Evolutionary conservation across 2,113 vertebrate species (phyloP), one percentile per base, ranked within the genome.

Genomic region (Xenotilapia longispinis): DNA sequence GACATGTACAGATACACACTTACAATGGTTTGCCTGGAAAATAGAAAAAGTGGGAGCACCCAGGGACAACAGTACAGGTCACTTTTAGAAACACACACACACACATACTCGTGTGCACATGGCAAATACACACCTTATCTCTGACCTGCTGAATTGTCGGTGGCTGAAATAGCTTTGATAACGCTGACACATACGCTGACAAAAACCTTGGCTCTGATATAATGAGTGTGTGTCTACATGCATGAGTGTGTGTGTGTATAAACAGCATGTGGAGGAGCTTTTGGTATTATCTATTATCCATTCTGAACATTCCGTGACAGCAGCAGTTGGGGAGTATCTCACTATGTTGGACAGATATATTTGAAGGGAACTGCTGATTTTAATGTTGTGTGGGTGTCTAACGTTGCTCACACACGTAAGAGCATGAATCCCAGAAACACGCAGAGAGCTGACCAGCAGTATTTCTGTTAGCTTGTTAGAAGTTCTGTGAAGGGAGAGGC

Each of bases 101-200:
- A 38, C 60, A 68, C 36, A 86, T 78, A 73, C 42, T 15, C 38
- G 1, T 55, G 73, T n/a, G 54, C 31, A 4, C 85, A 42, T 8
- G 9, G 14, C 65, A n/a, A 57, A 47, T 8, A 57, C 80, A 26
- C 86, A 65, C 81, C 13, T 78, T 94, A 95, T 94, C 94, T 84
- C 68, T 85, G 78, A 91, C 89, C 93, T 79, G 60, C 85, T 73
- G 81, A 53, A 90, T 57, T 84, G 91, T 87, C 84, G 8, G 13
- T 7, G 26, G 84, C 93, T 91, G 89, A 94, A 95, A 94, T 92
- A 94, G 91, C 90, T 92, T 85, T 91, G 94, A 95, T 93, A 95
- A 85, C 78, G 73, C 89, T 91, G 93, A 92, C 92, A 95, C 90
- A 89, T 70, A 6, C 40, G 19, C 93, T 81, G 90, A 93, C 92